Evolutionary conservation across 2,888 invertebrate species (phyloP).

Genomic region (Acleris holmiana): DNA sequence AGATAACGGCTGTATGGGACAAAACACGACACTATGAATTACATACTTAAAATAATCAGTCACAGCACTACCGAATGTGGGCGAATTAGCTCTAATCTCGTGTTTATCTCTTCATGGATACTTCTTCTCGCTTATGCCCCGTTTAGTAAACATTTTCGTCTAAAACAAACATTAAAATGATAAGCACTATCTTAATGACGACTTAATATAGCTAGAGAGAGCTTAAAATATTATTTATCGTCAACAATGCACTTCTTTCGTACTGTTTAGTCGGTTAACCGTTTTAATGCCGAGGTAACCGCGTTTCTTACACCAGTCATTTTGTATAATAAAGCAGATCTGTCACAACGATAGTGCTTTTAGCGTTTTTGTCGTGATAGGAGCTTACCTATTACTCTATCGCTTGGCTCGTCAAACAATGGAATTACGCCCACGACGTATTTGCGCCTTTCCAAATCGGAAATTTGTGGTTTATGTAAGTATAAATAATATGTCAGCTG

Average conservation of each 20-base stretch:
- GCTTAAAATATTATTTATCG: conserved; percentile 53
- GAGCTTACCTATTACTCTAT: conserved; percentile 25
- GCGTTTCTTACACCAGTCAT: conserved; percentile 22
- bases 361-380: conserved; percentile 23
- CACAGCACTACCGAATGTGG: conserved; percentile 71
- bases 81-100: conserved; percentile 63
- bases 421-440: conserved; percentile 21
- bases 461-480: conserved; percentile 14
- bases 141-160: conserved; percentile 66
- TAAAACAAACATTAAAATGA: conserved; percentile 61
- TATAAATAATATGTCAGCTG: conserved; percentile 45
- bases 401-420: conserved; percentile 24
- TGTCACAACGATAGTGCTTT: conserved; percentile 18
- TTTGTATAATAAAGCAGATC: conserved; percentile 35
- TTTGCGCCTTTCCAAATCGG: conserved; percentile 13
- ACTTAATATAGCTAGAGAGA: conserved; percentile 53
- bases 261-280: conserved; percentile 58
- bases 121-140: conserved; percentile 50
- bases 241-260: conserved; percentile 61
- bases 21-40: conserved; percentile 58
- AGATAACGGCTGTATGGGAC: conserved; percentile 64
- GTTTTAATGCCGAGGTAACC: conserved; percentile 53
- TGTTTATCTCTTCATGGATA: conserved; percentile 62
- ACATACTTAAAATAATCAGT: conserved; percentile 57
- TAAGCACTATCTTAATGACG: conserved; percentile 72